These are phyloP conservation scores for Cephalopachus bancanus DNA, from an alignment of 2,797 vertebrate species.

Conservation along the genomic window DNA sequence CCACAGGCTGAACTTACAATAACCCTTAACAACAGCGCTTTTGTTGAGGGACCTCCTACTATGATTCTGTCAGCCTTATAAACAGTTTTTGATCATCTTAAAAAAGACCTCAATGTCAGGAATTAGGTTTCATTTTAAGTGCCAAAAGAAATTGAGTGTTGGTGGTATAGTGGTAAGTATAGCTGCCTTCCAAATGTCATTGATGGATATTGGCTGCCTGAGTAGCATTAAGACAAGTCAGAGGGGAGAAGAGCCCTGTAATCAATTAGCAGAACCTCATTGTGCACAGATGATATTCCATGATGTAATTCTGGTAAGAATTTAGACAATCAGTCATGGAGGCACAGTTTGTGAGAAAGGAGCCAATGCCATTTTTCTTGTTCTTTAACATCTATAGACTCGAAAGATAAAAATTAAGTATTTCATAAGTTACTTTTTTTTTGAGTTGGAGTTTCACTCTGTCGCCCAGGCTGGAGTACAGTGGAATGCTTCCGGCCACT, in stretches of 20 bases:
- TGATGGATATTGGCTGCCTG: background rate
- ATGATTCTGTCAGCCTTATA: background rate
- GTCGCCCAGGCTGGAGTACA: too few relatives aligned
- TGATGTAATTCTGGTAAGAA: background rate
- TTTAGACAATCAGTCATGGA: background rate
- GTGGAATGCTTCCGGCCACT: too few relatives aligned
- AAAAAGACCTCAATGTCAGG: background rate
- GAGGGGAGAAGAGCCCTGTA: too few relatives aligned
- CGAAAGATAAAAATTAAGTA: background rate
- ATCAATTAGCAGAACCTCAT: too few relatives aligned
- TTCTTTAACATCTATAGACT: background rate
- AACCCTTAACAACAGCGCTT: too few relatives aligned
- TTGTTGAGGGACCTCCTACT: background rate
- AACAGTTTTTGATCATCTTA: background rate
- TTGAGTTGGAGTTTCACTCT: too few relatives aligned
- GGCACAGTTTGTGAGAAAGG: background rate
- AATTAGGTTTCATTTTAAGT: background rate
- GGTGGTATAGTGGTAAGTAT: too few relatives aligned
- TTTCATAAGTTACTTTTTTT: background rate
- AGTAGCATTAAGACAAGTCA: background rate
- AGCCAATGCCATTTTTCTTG: too few relatives aligned
- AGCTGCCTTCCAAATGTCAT: background rate
- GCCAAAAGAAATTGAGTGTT: background rate
- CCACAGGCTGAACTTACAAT: background rate
- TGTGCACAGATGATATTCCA: background rate